Conservation (phyloP, 2,797 vertebrate species). For the Phataginus tricuspis region DNA sequence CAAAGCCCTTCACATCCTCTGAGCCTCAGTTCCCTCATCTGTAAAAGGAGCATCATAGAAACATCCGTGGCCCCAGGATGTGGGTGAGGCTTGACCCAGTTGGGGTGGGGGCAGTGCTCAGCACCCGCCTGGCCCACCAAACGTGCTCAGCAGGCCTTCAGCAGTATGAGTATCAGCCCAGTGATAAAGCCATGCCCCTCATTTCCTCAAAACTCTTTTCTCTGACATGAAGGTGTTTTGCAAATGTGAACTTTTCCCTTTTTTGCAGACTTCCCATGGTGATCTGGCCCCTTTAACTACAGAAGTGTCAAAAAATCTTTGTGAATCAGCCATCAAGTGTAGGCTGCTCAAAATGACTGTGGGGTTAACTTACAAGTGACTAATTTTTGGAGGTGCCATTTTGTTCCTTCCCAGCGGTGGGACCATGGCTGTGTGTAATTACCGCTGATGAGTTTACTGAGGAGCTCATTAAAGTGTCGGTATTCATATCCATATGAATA, state of each 20-base stretch:
- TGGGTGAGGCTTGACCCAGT: not conserved
- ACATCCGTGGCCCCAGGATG: not conserved
- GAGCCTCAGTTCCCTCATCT: not conserved
- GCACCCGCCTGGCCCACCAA: not conserved
- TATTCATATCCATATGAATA: constrained; percentile 81
- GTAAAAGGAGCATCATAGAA: not conserved
- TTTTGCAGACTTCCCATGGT: constrained; percentile 51
- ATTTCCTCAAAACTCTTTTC: not conserved
- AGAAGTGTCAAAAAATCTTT: constrained; percentile 59
- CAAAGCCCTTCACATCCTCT: not conserved
- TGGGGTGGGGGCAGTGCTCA: not conserved
- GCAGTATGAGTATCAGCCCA: not conserved
- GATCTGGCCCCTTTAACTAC: constrained; percentile 58
- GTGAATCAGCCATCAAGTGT: constrained; percentile 75
- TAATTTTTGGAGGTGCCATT: constrained; percentile 68
- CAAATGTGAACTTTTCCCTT: constrained; percentile 48
- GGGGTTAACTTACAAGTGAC: constrained; percentile 76
- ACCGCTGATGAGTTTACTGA: constrained; percentile 72
- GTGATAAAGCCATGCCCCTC: not conserved
- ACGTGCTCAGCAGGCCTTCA: not conserved
- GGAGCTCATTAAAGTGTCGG: constrained; percentile 76
- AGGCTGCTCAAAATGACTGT: constrained; percentile 69
- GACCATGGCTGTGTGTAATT: constrained; percentile 59
- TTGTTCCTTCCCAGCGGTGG: constrained; percentile 69
- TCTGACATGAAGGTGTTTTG: constrained; percentile 9